A percentile compares a stretch with the other conserved stretches of the same genome.
Evolutionary conservation across 2,888 invertebrate genomes (phyloP).

Genomic region (Terebella lapidaria): DNA sequence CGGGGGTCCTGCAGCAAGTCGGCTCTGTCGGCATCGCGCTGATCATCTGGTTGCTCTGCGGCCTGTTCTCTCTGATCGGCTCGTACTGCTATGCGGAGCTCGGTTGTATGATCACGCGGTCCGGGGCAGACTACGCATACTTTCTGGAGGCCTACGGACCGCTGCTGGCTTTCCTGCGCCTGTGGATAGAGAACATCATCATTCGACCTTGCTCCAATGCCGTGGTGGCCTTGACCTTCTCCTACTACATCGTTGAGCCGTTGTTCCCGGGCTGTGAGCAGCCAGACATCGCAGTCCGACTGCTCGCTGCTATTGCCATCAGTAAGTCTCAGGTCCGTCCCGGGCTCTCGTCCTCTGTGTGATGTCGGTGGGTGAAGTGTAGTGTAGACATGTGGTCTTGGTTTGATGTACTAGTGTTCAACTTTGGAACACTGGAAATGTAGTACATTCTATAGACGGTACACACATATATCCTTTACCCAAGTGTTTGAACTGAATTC

Average conservation of each 20-base stretch:
- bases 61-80: conserved; percentile 92
- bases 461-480: too few species aligned
- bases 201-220: conserved; percentile 83
- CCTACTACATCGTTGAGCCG: conserved; percentile 91
- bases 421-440: too few species aligned
- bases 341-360: neutral
- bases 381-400: too few species aligned
- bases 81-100: conserved; percentile 98
- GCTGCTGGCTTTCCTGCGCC: conserved; percentile 87
- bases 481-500: too few species aligned
- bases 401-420: too few species aligned
- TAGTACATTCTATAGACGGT: too few species aligned
- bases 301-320: conserved; percentile 90
- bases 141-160: conserved; percentile 99
- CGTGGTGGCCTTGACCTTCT: conserved; percentile 96
- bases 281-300: conserved; percentile 76
- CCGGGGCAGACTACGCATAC: conserved; percentile 64
- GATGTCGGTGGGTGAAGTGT: neutral
- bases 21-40: conserved; percentile 90
- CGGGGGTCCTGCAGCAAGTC: conserved; percentile 80
- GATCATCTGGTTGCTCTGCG: conserved; percentile 84
- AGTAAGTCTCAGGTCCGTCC: conserved; percentile 69
- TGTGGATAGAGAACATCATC: conserved; percentile 99
- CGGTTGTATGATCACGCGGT: conserved; percentile 72
- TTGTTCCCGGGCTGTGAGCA: conserved; percentile 91